A percentile compares a stretch with the other conserved stretches of the same genome.
These are phyloP conservation scores for Meloidogyne exigua DNA, from an alignment of 1,140 invertebrate species.

Conservation along the genomic window DNA sequence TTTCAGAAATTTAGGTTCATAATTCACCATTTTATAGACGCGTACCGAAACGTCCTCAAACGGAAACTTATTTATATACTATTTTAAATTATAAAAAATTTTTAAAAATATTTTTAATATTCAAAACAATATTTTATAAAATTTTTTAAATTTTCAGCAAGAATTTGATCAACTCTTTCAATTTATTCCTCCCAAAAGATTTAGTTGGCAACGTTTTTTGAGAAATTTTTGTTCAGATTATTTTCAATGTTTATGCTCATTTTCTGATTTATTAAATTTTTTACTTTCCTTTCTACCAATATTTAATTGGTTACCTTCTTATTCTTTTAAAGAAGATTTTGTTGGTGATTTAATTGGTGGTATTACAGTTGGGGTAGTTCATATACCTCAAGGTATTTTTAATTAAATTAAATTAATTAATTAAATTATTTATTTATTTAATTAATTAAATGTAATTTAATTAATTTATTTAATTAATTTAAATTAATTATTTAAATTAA, in stretches of 20 bases:
- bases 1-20: neutral
- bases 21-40: neutral
- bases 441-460: too few species aligned
- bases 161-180: conserved; percentile 20
- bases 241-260: conserved; percentile 11
- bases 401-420: too few species aligned
- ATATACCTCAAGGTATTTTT: conserved; percentile 58
- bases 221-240: neutral
- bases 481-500: too few species aligned
- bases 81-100: neutral
- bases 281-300: conserved; percentile 43
- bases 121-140: neutral
- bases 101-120: neutral
- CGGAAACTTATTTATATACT: neutral
- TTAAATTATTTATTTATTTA: too few species aligned
- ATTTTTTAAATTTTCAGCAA: conserved; percentile 1
- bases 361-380: conserved; percentile 63
- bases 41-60: neutral
- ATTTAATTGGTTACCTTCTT: conserved; percentile 44
- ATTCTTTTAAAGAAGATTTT: conserved; percentile 51
- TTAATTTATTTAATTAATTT: too few species aligned
- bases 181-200: neutral
- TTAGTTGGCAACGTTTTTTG: neutral
- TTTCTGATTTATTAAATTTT: neutral
- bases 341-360: conserved; percentile 60